Evolutionary conservation across 2,113 vertebrate genomes (phyloP).

Genomic region (Nycticebus coucang): DNA sequence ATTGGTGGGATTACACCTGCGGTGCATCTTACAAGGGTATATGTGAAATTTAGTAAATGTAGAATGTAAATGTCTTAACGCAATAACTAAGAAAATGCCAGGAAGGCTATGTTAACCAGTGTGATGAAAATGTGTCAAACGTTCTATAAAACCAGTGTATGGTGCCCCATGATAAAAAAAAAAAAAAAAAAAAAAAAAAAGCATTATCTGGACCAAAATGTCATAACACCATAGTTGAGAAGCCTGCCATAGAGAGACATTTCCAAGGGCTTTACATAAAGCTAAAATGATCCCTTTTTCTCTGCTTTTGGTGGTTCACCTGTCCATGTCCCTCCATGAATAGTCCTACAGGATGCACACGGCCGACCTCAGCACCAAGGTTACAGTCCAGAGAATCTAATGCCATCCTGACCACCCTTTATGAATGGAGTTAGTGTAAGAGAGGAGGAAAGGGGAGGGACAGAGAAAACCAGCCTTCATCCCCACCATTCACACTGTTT

Average conservation of each 20-base stretch:
- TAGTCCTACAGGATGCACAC: fast-evolving
- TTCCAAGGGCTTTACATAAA: background rate
- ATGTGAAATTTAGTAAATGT: too few species aligned
- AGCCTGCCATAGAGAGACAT: background rate
- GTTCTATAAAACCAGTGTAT: too few species aligned
- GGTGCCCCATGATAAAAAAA: too few species aligned
- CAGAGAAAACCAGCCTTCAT: background rate
- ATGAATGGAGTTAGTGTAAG: fast-evolving
- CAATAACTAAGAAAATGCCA: too few species aligned
- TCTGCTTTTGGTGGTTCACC: background rate
- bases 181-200: too few species aligned
- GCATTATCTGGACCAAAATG: background rate
- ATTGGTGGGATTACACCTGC: too few species aligned
- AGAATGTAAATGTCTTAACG: too few species aligned
- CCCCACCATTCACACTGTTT: background rate
- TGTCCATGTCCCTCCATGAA: background rate
- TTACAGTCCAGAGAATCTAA: background rate
- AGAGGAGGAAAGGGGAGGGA: background rate
- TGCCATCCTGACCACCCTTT: fast-evolving
- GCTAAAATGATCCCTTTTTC: background rate
- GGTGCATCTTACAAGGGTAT: too few species aligned
- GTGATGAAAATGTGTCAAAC: too few species aligned
- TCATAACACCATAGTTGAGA: background rate
- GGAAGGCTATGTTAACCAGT: too few species aligned
- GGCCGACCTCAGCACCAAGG: too few species aligned